These are phyloP conservation scores for Mormyrus hasselquistii DNA, from an alignment of 2,797 vertebrate genomes.

Conservation along the genomic window DNA sequence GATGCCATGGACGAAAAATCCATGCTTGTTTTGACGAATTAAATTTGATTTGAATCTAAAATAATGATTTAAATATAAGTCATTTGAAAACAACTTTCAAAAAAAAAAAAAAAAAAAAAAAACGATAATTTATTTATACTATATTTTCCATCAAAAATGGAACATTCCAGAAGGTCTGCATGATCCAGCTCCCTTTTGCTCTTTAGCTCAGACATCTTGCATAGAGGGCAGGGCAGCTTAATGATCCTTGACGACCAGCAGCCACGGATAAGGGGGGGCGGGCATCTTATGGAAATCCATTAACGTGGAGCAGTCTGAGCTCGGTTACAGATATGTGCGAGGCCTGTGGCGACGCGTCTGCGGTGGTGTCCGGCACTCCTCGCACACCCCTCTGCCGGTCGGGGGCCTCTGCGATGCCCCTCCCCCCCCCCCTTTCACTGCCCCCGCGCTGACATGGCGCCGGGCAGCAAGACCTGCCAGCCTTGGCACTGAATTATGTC, in stretches of 20 bases:
- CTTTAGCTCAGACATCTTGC: neutral
- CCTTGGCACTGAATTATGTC: slow-evolving; percentile 31
- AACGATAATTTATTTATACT: neutral
- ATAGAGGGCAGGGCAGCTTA: neutral
- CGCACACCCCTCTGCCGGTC: neutral
- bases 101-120: neutral
- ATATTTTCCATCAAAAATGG: neutral
- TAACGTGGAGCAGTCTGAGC: too few relatives aligned
- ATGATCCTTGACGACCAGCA: neutral
- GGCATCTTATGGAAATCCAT: neutral
- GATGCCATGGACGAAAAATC: neutral
- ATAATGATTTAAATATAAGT: neutral
- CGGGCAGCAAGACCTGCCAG: neutral
- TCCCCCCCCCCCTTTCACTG: neutral
- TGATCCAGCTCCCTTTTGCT: neutral
- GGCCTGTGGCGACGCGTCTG: neutral
- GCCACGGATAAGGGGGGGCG: neutral
- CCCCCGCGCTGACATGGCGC: neutral
- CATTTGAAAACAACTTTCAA: neutral
- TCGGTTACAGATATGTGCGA: neutral
- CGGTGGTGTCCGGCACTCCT: neutral
- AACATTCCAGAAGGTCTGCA: neutral
- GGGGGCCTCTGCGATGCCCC: neutral
- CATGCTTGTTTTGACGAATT: neutral
- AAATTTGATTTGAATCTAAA: neutral